Percentiles rank a stretch among this genome's conserved stretches.
phyloP scores from a whole-genome alignment of 2,797 vertebrate species.

The Sebastes itinus region DNA sequence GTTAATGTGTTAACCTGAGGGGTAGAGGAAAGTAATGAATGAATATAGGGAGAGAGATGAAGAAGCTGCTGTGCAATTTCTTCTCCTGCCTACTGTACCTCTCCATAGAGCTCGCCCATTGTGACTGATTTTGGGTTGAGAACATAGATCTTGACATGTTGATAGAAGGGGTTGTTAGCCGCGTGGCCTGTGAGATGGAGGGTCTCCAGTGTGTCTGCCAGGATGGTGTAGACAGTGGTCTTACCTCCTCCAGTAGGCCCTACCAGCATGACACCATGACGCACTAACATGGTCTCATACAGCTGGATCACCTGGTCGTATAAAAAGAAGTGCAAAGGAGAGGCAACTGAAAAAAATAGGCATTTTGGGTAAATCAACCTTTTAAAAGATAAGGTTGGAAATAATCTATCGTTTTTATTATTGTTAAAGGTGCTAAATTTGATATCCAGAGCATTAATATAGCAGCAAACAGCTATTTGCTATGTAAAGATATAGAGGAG shows the following conservation, averaged over 20 bases:
- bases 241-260: conserved; percentile 91
- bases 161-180: conserved; percentile 81
- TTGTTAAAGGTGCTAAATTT: background rate
- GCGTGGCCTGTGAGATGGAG: conserved; percentile 73
- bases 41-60: background rate
- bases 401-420: background rate
- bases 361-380: background rate
- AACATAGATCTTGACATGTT: conserved; percentile 85
- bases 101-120: conserved; percentile 85
- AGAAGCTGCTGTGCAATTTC: background rate
- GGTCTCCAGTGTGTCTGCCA: conserved; percentile 84
- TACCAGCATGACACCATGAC: conserved; percentile 92
- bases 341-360: too few relatives aligned
- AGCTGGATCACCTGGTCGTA: conserved; percentile 86
- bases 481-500: too few relatives aligned
- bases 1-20: conserved; percentile 86
- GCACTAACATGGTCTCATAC: conserved; percentile 93
- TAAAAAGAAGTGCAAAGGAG: background rate
- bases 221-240: conserved; percentile 85
- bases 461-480: too few relatives aligned
- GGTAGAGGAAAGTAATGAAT: background rate
- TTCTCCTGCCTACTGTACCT: conserved; percentile 43
- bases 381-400: background rate
- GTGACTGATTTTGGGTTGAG: conserved; percentile 93
- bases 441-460: too few relatives aligned